These are phyloP conservation scores for Ceriagrion tenellum DNA, from an alignment of 2,888 invertebrate genomes.

Conservation along the genomic window DNA sequence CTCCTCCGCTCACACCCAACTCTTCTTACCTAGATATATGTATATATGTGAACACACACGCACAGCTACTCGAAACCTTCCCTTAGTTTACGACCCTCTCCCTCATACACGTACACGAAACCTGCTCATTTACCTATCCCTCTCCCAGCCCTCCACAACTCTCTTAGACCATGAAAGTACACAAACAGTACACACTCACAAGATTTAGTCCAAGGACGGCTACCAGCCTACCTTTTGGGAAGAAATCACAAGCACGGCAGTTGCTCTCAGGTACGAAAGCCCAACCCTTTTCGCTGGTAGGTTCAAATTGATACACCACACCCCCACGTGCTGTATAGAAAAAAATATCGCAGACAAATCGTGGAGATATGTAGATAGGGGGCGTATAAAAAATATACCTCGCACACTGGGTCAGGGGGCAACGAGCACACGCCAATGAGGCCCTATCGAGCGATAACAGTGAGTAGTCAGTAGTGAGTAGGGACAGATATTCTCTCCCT, in stretches of 20 bases:
- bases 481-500: no score
- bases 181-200: background rate
- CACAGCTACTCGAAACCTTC: background rate
- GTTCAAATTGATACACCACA: no score
- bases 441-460: constrained; percentile 53
- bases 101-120: background rate
- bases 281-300: no score
- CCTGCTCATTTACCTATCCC: background rate
- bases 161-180: background rate
- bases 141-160: background rate
- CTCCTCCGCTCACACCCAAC: background rate
- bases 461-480: background rate
- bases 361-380: background rate
- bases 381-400: background rate
- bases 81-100: background rate
- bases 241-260: no score
- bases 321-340: background rate
- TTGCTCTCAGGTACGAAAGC: no score
- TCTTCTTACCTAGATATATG: no score
- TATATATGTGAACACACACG: background rate
- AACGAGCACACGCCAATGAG: background rate
- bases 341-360: background rate
- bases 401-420: background rate
- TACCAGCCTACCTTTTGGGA: no score
- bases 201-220: no score